Evolutionary conservation across 2,888 invertebrate species (phyloP).

Genomic region (Therioaphis trifolii): DNA sequence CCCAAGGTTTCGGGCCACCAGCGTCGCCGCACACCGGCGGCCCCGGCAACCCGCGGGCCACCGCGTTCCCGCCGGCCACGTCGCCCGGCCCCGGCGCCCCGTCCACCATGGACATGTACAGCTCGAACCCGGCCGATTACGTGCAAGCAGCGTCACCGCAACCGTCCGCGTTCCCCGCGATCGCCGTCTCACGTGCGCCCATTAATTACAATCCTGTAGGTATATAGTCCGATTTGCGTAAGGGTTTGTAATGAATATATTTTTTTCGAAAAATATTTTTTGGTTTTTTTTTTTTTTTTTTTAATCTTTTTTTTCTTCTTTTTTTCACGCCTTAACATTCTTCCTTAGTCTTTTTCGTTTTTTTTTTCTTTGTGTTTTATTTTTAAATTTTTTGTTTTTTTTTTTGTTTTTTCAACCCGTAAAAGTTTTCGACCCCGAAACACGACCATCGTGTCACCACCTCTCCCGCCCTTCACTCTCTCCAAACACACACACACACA

Average conservation of each 20-base stretch:
- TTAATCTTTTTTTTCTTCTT: neutral
- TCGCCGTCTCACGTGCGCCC: slow-evolving; percentile 92
- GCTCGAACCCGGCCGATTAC: slow-evolving; percentile 86
- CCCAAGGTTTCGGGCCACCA: slow-evolving; percentile 82
- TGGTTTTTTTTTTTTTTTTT: slow-evolving; percentile 18
- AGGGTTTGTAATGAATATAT: slow-evolving; percentile 51
- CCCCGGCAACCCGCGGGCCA: slow-evolving; percentile 72
- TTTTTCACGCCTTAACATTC: too few species aligned
- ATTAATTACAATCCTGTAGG: slow-evolving; percentile 94
- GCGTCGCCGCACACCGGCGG: slow-evolving; percentile 82
- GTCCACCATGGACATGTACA: slow-evolving; percentile 92
- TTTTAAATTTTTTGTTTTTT: neutral
- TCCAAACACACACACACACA: neutral
- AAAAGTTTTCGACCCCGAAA: neutral
- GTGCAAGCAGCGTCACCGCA: slow-evolving; percentile 97
- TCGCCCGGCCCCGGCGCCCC: slow-evolving; percentile 86
- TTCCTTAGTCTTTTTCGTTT: too few species aligned
- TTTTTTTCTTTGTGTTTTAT: too few species aligned
- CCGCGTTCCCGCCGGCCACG: slow-evolving; percentile 81
- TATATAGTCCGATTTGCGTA: slow-evolving; percentile 66
- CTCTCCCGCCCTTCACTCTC: neutral
- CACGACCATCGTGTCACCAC: too few species aligned
- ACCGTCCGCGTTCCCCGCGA: slow-evolving; percentile 91
- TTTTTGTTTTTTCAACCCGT: neutral
- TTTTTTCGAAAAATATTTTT: slow-evolving; percentile 3